Conservation (phyloP, 1,140 invertebrate species). For the Drosophila kanapiae region DNA sequence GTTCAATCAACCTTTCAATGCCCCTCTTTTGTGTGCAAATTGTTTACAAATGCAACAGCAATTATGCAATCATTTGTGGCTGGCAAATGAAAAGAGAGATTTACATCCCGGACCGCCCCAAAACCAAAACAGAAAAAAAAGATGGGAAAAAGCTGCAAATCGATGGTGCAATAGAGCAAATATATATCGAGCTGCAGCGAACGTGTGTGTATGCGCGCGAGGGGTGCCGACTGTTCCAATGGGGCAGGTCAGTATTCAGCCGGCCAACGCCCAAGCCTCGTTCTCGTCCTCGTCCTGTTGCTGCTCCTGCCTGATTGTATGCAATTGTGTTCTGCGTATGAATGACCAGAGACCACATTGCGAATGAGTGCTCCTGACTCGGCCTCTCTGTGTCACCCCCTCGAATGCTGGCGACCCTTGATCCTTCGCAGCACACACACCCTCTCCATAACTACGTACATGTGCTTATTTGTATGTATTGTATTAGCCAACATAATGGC, state of each 20-base stretch:
- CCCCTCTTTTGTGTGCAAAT: constrained; percentile 70
- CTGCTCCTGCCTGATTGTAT: constrained; percentile 68
- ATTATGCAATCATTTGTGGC: constrained; percentile 82
- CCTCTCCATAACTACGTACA: constrained; percentile 40
- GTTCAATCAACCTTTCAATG: constrained; percentile 78
- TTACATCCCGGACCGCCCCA: constrained; percentile 46
- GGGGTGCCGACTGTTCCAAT: constrained; percentile 24
- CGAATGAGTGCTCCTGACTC: constrained; percentile 79
- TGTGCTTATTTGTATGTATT: constrained; percentile 82
- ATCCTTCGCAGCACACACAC: constrained; percentile 14
- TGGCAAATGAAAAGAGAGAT: constrained; percentile 75
- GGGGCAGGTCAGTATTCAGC: constrained; percentile 59
- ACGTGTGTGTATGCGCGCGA: constrained; percentile 13
- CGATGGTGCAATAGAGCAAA: constrained; percentile 70
- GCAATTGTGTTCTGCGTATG: constrained; percentile 80
- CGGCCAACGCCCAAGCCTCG: constrained; percentile 71
- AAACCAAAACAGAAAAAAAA: neutral
- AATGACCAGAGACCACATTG: constrained; percentile 81
- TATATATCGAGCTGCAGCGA: constrained; percentile 60
- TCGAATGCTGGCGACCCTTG: neutral
- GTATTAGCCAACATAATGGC: constrained; percentile 82
- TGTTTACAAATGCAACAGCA: constrained; percentile 80
- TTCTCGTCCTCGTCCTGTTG: constrained; percentile 23
- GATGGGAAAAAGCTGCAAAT: constrained; percentile 37
- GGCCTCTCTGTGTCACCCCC: constrained; percentile 19